These are phyloP conservation scores for Triplophysa rosa DNA, from an alignment of 2,113 vertebrate species.

Conservation along the genomic window DNA sequence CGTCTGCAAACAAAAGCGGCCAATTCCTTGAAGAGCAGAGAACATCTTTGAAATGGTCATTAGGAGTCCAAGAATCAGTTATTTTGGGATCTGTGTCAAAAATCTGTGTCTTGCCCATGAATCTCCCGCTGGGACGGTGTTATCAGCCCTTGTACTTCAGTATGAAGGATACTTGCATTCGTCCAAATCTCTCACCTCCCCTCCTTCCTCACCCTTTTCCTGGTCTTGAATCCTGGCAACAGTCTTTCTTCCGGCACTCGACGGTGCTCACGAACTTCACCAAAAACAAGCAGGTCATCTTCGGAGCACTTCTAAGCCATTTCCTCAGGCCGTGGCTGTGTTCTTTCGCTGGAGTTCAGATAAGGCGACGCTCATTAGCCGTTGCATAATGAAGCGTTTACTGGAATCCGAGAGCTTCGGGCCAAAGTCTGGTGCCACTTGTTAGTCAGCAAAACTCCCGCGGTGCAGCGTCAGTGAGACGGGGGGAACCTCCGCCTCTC, in stretches of 20 bases:
- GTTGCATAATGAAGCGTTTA: constrained; percentile 78
- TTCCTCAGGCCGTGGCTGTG: background rate
- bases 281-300: constrained; percentile 15
- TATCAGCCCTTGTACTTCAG: constrained; percentile 64
- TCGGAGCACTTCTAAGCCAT: background rate
- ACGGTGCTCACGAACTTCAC: background rate
- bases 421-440: constrained; percentile 77
- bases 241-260: background rate
- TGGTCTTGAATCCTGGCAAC: constrained; percentile 29
- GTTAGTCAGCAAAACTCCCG: constrained; percentile 75
- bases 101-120: constrained; percentile 37
- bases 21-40: background rate
- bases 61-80: constrained; percentile 8
- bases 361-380: constrained; percentile 74
- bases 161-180: constrained; percentile 70
- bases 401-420: constrained; percentile 75
- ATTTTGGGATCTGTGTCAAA: constrained; percentile 23
- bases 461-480: constrained; percentile 65
- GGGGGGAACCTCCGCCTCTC: constrained; percentile 48
- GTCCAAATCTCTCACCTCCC: constrained; percentile 44
- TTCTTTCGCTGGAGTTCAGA: constrained; percentile 60
- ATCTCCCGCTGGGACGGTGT: constrained; percentile 49
- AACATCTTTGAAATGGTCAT: background rate
- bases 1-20: background rate
- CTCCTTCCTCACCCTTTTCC: constrained; percentile 4